Evolutionary conservation across 1,140 invertebrate species (phyloP), one percentile per base, ranked within the genome.

Genomic region (Heliconius melpomene): DNA sequence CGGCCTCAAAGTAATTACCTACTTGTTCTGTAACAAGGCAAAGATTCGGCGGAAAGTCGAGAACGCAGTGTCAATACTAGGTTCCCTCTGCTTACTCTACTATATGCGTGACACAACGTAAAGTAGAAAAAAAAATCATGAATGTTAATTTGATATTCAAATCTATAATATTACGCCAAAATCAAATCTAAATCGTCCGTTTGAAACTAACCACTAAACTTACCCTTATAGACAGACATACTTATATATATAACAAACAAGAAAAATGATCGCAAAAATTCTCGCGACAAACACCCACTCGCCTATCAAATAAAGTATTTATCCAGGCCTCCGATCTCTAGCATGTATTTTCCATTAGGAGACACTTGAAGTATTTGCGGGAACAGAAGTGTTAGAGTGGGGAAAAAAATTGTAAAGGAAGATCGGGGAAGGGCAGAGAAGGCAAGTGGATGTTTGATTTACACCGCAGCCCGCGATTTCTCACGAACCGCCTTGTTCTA

Each of bases 281-380:
- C 83, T 81, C 72, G 18, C 84, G 85, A 86, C 85, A 88, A 83
- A 87, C 87, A 82, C 81, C 85, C 86, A 89, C 90, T 94, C 89
- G 90, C 90, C 85, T 87, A 57, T 57, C 90, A 57, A 89, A 93
- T 94, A 92, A 93, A 93, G 92, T 93, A 94, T 94, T 94, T 94
- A 94, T 91, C 85, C 90, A 92, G 90, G 86, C 83, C 79, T 86
- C 85, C 85, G 50, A 85, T 88, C 84, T 86, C 90, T 81, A 94
- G 92, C 92, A 94, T 92, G 91, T 94, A 90, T 94, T 93, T 94
- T 94, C 93, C 93, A 94, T 94, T 94, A 94, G 90, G 89, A 91
- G 86, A 91, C 90, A 86, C 84, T 82, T 92, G 84, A 88, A 93
- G 91, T 93, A 92, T 93, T 94, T 93, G 92, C 88, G 90, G 91